Conservation (phyloP, 1,140 invertebrate species). For the Papilio machaon region DNA sequence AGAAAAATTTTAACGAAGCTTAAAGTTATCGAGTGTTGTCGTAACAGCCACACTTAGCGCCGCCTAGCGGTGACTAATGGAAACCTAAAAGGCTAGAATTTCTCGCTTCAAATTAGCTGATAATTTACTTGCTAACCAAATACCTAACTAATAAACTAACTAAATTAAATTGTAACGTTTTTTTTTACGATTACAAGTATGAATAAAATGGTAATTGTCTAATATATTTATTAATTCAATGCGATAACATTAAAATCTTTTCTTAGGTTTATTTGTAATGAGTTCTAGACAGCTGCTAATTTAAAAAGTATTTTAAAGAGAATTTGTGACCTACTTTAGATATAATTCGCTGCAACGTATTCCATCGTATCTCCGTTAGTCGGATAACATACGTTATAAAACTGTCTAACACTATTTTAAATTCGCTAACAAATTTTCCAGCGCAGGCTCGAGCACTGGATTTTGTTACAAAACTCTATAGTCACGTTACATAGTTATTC, state of each 20-base stretch:
- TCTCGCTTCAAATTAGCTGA: background rate
- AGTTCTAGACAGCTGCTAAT: no score
- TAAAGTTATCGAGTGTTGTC: conserved; percentile 13
- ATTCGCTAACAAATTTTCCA: background rate
- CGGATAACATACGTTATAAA: background rate
- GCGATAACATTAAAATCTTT: background rate
- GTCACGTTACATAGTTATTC: conserved; percentile 6
- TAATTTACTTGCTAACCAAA: background rate
- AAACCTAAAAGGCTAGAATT: background rate
- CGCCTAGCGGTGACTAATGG: background rate
- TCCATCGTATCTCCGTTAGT: background rate
- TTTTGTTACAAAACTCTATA: background rate
- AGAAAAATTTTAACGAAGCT: conserved; percentile 14
- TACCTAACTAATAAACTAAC: no score
- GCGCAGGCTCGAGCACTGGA: background rate
- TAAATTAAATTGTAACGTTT: background rate
- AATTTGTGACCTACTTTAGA: background rate
- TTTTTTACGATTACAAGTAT: background rate
- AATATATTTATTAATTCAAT: background rate
- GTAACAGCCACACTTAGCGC: background rate
- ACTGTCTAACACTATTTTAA: conserved; percentile 7
- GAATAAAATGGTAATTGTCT: background rate
- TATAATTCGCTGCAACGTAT: background rate
- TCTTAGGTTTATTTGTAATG: no score
- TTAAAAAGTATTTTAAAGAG: background rate